phyloP scores from a whole-genome alignment of 2,797 vertebrate genomes.

The Sciurus vulgaris region DNA sequence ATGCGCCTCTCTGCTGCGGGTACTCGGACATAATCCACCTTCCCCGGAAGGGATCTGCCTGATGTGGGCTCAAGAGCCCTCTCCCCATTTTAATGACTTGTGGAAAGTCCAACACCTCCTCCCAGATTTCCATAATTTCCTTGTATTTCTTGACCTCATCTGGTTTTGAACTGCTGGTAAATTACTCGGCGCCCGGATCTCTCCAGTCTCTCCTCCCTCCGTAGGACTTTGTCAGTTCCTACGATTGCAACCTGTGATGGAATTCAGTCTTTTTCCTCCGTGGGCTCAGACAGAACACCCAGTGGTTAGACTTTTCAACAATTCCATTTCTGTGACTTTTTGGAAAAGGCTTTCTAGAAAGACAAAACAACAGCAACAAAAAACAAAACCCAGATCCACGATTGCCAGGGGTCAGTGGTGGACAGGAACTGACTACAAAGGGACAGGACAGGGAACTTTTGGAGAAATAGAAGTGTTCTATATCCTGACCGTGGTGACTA shows the following conservation, averaged over 20 bases:
- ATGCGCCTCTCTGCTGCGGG: neutral
- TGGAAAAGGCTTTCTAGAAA: neutral
- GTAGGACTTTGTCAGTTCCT: neutral
- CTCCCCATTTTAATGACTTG: neutral
- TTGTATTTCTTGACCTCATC: neutral
- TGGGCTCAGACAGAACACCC: neutral
- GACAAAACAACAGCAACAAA: neutral
- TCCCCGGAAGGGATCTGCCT: neutral
- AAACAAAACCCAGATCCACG: neutral
- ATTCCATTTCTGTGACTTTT: neutral
- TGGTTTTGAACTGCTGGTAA: neutral
- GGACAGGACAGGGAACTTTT: neutral
- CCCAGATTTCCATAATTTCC: neutral
- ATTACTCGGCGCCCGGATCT: neutral
- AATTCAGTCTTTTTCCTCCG: constrained; percentile 26
- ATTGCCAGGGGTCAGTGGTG: neutral
- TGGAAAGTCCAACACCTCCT: neutral
- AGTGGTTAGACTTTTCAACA: neutral
- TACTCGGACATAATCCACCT: neutral
- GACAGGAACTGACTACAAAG: neutral
- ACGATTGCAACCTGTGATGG: neutral
- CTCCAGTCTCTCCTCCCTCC: neutral
- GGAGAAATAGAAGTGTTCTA: neutral
- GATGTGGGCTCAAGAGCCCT: neutral
- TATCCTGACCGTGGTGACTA: neutral